Conservation (phyloP, 1,140 invertebrate species). For the Stegodyphus dumicola region DNA sequence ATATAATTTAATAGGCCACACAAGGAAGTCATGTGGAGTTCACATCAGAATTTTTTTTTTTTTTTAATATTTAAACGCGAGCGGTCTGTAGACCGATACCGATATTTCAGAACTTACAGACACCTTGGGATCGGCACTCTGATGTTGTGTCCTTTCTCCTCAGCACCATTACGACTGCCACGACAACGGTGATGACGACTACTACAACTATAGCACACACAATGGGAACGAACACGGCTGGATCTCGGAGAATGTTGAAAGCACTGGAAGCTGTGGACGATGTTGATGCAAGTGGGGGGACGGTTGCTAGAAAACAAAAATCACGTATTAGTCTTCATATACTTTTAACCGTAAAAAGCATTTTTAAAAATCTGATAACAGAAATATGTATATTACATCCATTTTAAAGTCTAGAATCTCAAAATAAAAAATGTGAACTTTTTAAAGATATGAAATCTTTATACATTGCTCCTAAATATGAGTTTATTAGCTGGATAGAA, state of each 20-base stretch:
- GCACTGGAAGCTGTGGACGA: slow-evolving; percentile 30
- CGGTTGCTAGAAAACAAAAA: slow-evolving; percentile 44
- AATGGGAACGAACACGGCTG: slow-evolving; percentile 63
- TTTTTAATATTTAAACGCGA: not conserved
- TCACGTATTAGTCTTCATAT: not conserved
- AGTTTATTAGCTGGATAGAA: too few relatives aligned
- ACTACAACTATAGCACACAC: slow-evolving; percentile 63
- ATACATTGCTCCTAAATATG: too few relatives aligned
- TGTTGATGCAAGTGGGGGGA: slow-evolving; percentile 42
- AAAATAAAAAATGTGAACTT: not conserved
- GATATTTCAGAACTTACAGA: slow-evolving; percentile 60
- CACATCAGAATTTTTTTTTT: too few relatives aligned
- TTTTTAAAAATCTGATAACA: not conserved
- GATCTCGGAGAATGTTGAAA: slow-evolving; percentile 42
- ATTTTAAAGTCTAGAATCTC: not conserved
- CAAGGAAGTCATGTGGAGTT: too few relatives aligned
- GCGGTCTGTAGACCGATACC: slow-evolving; percentile 55
- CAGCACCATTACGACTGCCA: slow-evolving; percentile 61
- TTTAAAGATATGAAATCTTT: too few relatives aligned
- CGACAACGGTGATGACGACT: slow-evolving; percentile 61
- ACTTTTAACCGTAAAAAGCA: not conserved
- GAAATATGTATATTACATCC: not conserved
- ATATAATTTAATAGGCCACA: too few relatives aligned
- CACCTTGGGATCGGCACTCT: slow-evolving; percentile 62
- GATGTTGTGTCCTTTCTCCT: slow-evolving; percentile 56